Evolutionary conservation across 1,140 invertebrate species (phyloP).

Genomic region (Acromyrmex echinatior): DNA sequence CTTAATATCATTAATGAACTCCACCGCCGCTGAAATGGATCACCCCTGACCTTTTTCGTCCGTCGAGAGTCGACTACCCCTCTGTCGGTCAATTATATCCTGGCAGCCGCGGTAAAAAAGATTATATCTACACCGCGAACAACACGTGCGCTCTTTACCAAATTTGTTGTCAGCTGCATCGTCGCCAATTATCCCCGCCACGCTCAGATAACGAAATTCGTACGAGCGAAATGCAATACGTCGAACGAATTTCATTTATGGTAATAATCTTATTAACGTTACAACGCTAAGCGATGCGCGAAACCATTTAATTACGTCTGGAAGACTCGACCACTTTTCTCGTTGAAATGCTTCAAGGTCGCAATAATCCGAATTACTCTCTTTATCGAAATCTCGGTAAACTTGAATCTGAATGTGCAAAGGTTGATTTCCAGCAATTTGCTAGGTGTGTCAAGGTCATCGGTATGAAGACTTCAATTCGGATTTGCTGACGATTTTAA

Average conservation of each 20-base stretch:
- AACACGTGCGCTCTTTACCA: constrained; percentile 5
- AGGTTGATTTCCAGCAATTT: background rate
- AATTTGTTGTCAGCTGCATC: background rate
- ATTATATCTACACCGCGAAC: constrained; percentile 46
- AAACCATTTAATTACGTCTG: constrained; percentile 36
- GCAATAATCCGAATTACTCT: background rate
- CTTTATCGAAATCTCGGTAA: background rate
- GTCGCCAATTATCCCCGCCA: constrained; percentile 1
- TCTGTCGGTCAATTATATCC: constrained; percentile 56
- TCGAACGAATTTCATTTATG: background rate
- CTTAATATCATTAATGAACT: constrained; percentile 76
- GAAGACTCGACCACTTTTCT: constrained; percentile 23
- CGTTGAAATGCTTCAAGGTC: background rate
- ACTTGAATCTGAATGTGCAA: background rate
- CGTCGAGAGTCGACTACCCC: constrained; percentile 41
- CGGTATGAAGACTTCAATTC: background rate
- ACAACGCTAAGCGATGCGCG: background rate
- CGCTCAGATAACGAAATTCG: constrained; percentile 14
- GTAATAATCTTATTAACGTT: constrained; percentile 15
- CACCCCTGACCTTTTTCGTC: constrained; percentile 69
- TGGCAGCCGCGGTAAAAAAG: constrained; percentile 49
- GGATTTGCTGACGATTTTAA: background rate
- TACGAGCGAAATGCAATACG: background rate
- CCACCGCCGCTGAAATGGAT: constrained; percentile 53
- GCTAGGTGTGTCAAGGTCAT: constrained; percentile 12